These are phyloP conservation scores for Protophormia terraenovae DNA, from an alignment of 2,888 invertebrate species.

Conservation along the genomic window DNA sequence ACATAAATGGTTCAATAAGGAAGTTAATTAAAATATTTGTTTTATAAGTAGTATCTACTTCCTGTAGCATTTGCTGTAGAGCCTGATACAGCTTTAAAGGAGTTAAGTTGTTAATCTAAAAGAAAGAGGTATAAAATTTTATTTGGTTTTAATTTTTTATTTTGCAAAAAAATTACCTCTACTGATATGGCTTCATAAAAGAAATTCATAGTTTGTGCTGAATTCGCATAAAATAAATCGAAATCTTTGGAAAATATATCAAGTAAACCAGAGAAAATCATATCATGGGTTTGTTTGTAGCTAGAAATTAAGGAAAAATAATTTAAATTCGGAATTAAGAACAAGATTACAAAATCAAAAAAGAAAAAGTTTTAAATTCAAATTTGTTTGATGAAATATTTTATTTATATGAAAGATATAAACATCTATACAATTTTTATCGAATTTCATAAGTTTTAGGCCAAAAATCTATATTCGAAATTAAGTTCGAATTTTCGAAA, in stretches of 20 bases:
- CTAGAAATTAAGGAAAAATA: constrained; percentile 2
- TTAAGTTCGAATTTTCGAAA: too few species aligned
- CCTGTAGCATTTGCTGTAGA: constrained; percentile 25
- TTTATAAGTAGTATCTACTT: background rate
- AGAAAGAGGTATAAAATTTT: background rate
- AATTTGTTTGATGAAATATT: too few species aligned
- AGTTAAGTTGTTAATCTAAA: constrained; percentile 23
- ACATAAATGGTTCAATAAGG: constrained; percentile 45
- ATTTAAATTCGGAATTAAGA: too few species aligned
- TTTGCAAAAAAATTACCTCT: constrained; percentile 36
- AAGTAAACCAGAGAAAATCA: constrained; percentile 47
- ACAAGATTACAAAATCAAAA: too few species aligned
- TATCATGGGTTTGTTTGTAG: constrained; percentile 50
- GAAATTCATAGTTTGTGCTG: constrained; percentile 35
- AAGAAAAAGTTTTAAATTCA: too few species aligned
- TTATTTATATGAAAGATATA: too few species aligned
- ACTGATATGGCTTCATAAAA: constrained; percentile 56
- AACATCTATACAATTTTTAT: too few species aligned
- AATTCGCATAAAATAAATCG: constrained; percentile 54
- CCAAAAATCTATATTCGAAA: too few species aligned
- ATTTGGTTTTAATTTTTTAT: background rate
- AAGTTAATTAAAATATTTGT: constrained; percentile 40
- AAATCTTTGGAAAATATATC: constrained; percentile 50
- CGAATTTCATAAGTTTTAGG: too few species aligned
- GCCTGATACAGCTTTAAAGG: constrained; percentile 31